These are phyloP conservation scores for Ictalurus punctatus DNA, from an alignment of 2,113 vertebrate genomes.

Conservation along the genomic window DNA sequence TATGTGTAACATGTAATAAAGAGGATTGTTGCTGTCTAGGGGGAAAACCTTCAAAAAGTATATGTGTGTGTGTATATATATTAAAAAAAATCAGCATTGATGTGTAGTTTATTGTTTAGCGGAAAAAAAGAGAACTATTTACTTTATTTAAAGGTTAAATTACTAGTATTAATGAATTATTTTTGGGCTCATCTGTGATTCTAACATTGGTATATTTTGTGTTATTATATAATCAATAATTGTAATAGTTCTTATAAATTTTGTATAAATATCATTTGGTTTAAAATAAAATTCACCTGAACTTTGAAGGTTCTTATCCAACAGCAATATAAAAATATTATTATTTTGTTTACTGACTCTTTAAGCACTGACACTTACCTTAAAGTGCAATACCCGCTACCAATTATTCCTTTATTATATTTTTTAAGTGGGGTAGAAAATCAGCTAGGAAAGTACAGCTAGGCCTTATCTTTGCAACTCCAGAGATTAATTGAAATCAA, in stretches of 20 bases:
- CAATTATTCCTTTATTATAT: constrained; percentile 35
- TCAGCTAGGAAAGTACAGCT: not conserved
- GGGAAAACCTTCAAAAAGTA: not conserved
- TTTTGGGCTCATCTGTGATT: not conserved
- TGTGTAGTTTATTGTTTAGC: not conserved
- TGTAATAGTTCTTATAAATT: not conserved
- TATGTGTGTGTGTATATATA: too few relatives aligned
- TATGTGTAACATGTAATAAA: not conserved
- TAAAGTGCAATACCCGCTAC: constrained; percentile 70
- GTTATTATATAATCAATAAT: not conserved
- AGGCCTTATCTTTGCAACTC: not conserved
- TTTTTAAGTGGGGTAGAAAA: not conserved
- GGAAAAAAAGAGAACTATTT: not conserved
- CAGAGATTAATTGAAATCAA: not conserved
- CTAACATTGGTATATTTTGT: not conserved
- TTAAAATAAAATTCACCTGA: not conserved
- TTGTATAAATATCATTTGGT: not conserved
- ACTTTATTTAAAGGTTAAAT: not conserved
- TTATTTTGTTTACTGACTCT: constrained; percentile 54
- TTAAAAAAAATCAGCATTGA: not conserved
- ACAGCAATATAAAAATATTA: not conserved
- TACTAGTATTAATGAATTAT: not conserved
- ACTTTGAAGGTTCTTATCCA: not conserved
- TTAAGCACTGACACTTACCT: constrained; percentile 54
- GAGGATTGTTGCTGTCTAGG: not conserved